These are phyloP conservation scores for Orcinus orca DNA, from an alignment of 2,113 vertebrate genomes.

Conservation along the genomic window DNA sequence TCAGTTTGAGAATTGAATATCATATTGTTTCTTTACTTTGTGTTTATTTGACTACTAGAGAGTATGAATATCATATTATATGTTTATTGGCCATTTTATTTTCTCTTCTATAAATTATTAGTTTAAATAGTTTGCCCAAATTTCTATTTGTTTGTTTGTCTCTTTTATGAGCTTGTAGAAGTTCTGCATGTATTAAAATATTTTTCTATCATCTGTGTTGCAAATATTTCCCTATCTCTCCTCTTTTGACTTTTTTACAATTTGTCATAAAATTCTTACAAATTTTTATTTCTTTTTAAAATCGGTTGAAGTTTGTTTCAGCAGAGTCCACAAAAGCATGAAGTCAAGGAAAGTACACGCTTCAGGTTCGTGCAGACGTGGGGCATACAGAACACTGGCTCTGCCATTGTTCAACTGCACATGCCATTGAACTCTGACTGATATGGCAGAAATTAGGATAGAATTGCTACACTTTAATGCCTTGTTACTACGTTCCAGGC, in stretches of 20 bases:
- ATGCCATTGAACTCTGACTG: neutral
- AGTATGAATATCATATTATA: neutral
- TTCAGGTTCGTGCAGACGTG: rapidly evolving
- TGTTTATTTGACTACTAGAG: neutral
- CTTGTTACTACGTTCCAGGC: neutral
- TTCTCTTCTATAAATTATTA: neutral
- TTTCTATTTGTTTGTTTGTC: neutral
- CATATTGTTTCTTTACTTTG: neutral
- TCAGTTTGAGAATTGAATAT: neutral
- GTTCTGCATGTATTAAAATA: neutral
- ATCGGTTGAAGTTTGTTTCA: neutral
- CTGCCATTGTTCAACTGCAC: no score
- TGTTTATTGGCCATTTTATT: neutral
- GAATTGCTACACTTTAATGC: rapidly evolving
- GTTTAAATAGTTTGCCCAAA: neutral
- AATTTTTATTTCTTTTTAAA: neutral
- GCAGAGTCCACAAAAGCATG: neutral
- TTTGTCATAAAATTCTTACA: neutral
- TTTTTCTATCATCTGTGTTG: neutral
- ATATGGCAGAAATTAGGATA: neutral
- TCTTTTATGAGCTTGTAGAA: neutral
- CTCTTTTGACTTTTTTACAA: neutral
- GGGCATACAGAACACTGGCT: rapidly evolving
- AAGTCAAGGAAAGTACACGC: neutral
- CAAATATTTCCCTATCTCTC: neutral